Evolutionary conservation across 2,888 invertebrate genomes (phyloP).

Genomic region (Hydrotaea diabolus): DNA sequence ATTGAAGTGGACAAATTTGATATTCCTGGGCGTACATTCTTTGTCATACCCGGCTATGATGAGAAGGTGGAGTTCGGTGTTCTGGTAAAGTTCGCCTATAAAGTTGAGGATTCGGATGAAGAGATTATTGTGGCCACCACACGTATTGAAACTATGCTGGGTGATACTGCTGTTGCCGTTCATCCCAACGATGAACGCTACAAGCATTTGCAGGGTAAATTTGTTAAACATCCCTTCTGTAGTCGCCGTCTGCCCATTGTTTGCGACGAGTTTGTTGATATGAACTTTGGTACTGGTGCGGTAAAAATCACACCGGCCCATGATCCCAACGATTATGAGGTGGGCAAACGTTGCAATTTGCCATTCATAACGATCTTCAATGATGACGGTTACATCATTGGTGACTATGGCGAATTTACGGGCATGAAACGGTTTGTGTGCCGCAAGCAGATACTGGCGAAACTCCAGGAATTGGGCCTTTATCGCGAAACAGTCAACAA

Average conservation of each 20-base stretch:
- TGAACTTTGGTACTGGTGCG: conserved; percentile 97
- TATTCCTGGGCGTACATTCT: conserved; percentile 90
- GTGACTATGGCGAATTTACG: conserved; percentile 89
- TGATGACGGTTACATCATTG: conserved; percentile 92
- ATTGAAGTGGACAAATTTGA: conserved; percentile 99
- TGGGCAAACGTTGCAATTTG: conserved; percentile 93
- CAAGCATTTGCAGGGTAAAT: conserved; percentile 89
- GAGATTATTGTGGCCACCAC: conserved; percentile 98
- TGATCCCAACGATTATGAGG: conserved; percentile 97
- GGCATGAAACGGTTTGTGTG: conserved; percentile 96
- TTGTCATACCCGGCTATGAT: conserved; percentile 91
- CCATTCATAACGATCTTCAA: conserved; percentile 94
- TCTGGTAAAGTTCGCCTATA: conserved; percentile 95
- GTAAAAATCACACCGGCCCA: conserved; percentile 99
- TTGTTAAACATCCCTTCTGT: conserved; percentile 93
- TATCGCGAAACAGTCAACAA: conserved; percentile 92
- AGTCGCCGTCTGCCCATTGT: conserved; percentile 92
- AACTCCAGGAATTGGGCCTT: conserved; percentile 86
- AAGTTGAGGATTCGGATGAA: conserved; percentile 84
- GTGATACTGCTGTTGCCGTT: conserved; percentile 99
- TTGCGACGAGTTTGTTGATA: conserved; percentile 96
- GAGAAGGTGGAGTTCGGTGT: conserved; percentile 94
- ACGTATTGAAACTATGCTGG: conserved; percentile 98
- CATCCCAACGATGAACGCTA: conserved; percentile 95
- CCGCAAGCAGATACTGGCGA: conserved; percentile 89